Evolutionary conservation across 2,113 vertebrate genomes (phyloP).

Genomic region (Bufo gargarizans): DNA sequence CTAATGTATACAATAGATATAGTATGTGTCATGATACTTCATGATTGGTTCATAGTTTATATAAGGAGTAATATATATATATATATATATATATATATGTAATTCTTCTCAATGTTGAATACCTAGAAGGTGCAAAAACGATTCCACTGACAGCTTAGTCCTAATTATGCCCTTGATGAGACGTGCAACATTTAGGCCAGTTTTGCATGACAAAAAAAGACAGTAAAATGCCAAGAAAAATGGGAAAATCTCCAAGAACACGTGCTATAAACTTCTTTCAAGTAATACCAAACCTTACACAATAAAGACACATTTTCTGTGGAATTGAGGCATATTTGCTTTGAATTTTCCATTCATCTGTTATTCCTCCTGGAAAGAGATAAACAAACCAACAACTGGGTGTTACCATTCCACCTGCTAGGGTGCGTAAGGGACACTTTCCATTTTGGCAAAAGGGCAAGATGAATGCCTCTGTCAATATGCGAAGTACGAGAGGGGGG

Average conservation of each 20-base stretch:
- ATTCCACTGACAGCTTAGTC: not conserved
- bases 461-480: no score
- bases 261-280: not conserved
- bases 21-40: no score
- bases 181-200: not conserved
- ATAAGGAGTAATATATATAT: not conserved
- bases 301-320: not conserved
- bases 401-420: no score
- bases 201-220: not conserved
- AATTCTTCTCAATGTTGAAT: not conserved
- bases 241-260: not conserved
- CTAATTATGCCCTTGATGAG: not conserved
- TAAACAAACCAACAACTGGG: no score
- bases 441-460: no score
- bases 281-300: not conserved
- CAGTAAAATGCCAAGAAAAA: not conserved
- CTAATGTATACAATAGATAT: no score
- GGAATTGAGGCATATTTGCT: not conserved
- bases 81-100: not conserved
- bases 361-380: no score
- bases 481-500: no score
- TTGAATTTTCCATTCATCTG: not conserved
- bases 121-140: not conserved
- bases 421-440: no score
- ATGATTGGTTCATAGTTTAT: no score